Evolutionary conservation across 2,888 invertebrate species (phyloP), one percentile per base, ranked within the genome.

Genomic region (Empis livida): DNA sequence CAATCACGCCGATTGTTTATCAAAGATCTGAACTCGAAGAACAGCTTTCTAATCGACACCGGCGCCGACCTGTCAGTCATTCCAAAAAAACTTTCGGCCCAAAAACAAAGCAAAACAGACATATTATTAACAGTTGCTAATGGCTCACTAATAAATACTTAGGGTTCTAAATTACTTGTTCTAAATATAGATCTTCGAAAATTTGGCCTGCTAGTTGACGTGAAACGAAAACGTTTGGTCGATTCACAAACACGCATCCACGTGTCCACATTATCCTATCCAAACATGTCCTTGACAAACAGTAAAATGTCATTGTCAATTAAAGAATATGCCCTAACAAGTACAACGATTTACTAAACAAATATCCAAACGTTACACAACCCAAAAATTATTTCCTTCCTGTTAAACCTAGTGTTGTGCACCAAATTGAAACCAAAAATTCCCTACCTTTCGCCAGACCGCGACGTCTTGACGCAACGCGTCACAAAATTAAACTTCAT

Each of bases 381-480:
- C n/a, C 23, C n/a, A 32, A 9, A 35, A 35, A 11, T 20, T 35
- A 35, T 31, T 42, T 32, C 10, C 20, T 9, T 31, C 20, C 11
- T 20, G 27, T 32, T 17, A 31, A 13, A 40, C 45, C 14, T 15
- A 39, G 32, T 40, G 45, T 15, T 2, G 45, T 41, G 5, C 16
- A 45, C 11, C 41, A 40, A n/a, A 31, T 45, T 40, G 40, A 30
- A 3, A 45, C 14, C 10, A 30, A 30, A 30, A n/a, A 38, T 38
- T 38, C 15, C 5, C 17, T 38, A 23, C 75, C 16, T 15, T 16
- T 20, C 20, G 16, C 42, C 2, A 23, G 11, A n/a, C 42, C 42
- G 4, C 17, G 42, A 27, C 17, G 42, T 20, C 27, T 42, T 3
- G 42, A 23, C 15, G 8, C 27, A 20, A 23, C 5, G 27, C 42